These are phyloP conservation scores for Triplophysa tibetana DNA, from an alignment of 2,113 vertebrate species.

Conservation along the genomic window DNA sequence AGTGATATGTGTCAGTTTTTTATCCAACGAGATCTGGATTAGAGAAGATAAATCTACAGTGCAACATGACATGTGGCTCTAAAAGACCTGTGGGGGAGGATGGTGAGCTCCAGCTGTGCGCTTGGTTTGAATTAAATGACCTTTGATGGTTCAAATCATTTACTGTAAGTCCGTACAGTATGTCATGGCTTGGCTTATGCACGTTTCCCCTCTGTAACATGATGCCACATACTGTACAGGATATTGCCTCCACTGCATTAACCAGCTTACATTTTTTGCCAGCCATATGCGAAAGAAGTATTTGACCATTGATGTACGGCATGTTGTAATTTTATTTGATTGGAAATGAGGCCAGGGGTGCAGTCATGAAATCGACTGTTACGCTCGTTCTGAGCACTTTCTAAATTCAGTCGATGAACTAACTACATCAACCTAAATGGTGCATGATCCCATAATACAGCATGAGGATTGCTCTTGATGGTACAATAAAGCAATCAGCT, in stretches of 20 bases:
- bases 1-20: constrained; percentile 15
- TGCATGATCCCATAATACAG: constrained; percentile 3
- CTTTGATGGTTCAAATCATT: constrained; percentile 7
- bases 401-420: neutral
- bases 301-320: neutral
- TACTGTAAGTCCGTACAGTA: neutral
- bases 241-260: neutral
- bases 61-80: neutral
- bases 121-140: constrained; percentile 7
- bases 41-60: neutral
- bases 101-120: constrained; percentile 14
- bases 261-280: neutral
- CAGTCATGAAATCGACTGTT: constrained; percentile 2
- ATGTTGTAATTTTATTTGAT: constrained; percentile 14
- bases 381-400: neutral
- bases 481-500: neutral
- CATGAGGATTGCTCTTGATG: neutral
- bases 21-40: neutral
- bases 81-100: neutral
- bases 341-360: neutral
- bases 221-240: neutral
- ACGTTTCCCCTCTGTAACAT: neutral
- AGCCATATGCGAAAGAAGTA: neutral
- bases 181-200: constrained; percentile 1
- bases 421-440: neutral